Base-by-base conservation (phyloP, 2,797 vertebrate species). In the Holocentrus rufus region DNA sequence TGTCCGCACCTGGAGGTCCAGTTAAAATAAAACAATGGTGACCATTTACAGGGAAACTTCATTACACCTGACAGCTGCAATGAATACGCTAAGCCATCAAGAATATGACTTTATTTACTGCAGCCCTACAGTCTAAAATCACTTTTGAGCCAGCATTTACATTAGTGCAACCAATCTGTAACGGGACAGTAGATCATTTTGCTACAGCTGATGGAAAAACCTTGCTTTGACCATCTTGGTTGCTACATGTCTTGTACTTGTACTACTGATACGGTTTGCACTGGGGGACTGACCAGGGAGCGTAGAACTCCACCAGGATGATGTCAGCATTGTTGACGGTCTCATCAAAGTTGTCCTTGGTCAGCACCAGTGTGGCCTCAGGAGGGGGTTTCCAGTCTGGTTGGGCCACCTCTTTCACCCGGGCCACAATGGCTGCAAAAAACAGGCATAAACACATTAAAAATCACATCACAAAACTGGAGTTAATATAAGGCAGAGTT, bases 291-390 rank as follows among this genome's bases (percentile, higher is more conserved):
- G 91, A 99, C 98, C 98, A 99, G 0, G 98, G 98, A 63, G 98
- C 98, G 23, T 99, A 99, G 81, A 99, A 99, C 92, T 99, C 98
- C 84, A 99, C 98, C 77, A 99, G 91, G 84, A 99, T 97, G 83
- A 99, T 97, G 82, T 98, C 96, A 5, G 98, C 97, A 0, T 92
- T 84, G 34, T 96, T 94, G 23, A 99, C 96, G 0, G 92, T 91
- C 0, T 96, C 94, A 0, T 99, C 96, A 77, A 99, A 99, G 89
- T 97, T 99, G 71, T 96, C 96, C 57, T 94, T 94, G 5, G 96
- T 99, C 85, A 99, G 89, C 25, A 97, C 94, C 39, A 99, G 86
- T 0, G 97, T 97, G 18, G 93, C 95, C 89, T 99, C 97, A 0
- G 98, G 97, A 36, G 97, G 97, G 14, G 95, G 96, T 5, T 93